Conservation (phyloP, 2,113 vertebrate species). For the Chamaea fasciata region DNA sequence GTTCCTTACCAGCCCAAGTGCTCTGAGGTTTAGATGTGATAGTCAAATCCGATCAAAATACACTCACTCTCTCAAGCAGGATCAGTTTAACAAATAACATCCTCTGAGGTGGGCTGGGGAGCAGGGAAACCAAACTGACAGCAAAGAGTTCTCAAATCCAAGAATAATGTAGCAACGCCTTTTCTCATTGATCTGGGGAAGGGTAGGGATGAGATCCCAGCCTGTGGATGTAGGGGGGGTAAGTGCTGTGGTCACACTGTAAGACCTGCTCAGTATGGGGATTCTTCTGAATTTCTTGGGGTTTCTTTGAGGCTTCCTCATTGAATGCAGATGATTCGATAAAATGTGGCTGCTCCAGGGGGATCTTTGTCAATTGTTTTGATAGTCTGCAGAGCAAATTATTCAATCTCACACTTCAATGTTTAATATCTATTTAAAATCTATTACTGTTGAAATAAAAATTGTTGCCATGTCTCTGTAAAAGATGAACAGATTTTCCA, state of each 20-base stretch:
- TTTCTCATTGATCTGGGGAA: neutral
- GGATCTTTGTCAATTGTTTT: neutral
- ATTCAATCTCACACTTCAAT: neutral
- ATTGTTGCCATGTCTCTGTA: neutral
- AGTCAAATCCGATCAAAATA: neutral
- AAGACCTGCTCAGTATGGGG: neutral
- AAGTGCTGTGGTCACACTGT: neutral
- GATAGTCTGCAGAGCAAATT: neutral
- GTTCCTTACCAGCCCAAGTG: neutral
- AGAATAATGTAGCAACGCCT: accelerated
- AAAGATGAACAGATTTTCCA: neutral
- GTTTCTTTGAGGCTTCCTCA: neutral
- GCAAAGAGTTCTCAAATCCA: neutral
- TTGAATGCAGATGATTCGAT: neutral
- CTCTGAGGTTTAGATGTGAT: neutral
- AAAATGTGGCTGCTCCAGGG: neutral
- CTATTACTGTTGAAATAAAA: neutral
- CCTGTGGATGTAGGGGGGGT: too few species aligned
- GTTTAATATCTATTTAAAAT: neutral
- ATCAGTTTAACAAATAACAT: neutral
- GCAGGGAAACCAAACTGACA: neutral
- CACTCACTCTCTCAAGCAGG: neutral
- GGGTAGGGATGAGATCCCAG: neutral
- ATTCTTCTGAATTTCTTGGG: neutral
- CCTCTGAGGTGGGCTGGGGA: neutral